These are phyloP conservation scores for Echinometra lucunter DNA, from an alignment of 53 echinoderm and acorn worm species.

Conservation along the genomic window DNA sequence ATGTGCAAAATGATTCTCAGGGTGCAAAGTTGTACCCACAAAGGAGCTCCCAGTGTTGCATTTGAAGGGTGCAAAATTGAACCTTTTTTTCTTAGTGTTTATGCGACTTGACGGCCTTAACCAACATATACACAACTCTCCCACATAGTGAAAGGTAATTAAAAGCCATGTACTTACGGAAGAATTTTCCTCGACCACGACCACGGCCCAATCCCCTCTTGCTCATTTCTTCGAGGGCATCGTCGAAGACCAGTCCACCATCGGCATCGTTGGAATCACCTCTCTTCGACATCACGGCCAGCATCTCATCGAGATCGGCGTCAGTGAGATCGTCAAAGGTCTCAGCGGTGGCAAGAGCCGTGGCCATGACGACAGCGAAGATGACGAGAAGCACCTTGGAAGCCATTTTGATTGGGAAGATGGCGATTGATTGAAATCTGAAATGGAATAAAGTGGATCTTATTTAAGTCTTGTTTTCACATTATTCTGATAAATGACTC, in stretches of 20 bases:
- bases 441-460: background rate
- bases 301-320: slow-evolving; percentile 20
- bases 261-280: background rate
- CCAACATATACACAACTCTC: no score
- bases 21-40: no score
- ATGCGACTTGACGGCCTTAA: no score
- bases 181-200: background rate
- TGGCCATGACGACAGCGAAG: slow-evolving; percentile 38
- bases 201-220: slow-evolving; percentile 4
- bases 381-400: background rate
- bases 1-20: no score
- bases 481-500: no score
- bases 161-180: slow-evolving; percentile 44
- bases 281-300: background rate
- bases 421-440: background rate
- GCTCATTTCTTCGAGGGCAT: background rate
- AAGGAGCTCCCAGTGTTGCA: no score
- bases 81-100: no score
- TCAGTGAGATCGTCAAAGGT: slow-evolving; percentile 3
- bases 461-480: no score
- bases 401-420: slow-evolving; percentile 46
- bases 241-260: background rate
- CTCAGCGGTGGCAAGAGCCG: background rate
- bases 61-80: no score
- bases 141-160: no score